phyloP scores from a whole-genome alignment of 2,888 invertebrate genomes.

The Norana najaformis region DNA sequence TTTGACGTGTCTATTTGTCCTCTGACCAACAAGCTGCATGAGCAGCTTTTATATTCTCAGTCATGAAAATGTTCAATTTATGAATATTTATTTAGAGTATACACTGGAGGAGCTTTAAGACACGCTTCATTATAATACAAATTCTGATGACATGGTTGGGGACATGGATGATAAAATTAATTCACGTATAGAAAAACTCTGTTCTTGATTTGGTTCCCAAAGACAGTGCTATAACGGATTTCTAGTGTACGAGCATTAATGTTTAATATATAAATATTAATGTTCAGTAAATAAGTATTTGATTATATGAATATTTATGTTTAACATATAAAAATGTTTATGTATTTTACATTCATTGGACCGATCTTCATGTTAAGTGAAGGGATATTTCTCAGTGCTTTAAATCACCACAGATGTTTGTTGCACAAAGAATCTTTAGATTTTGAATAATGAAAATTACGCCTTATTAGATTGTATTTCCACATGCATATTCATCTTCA shows the following conservation, averaged over 20 bases:
- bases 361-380: not conserved
- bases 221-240: not conserved
- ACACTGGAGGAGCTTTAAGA: not conserved
- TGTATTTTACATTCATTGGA: not conserved
- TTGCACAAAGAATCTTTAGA: not conserved
- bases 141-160: not conserved
- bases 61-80: not conserved
- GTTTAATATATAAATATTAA: not conserved
- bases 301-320: conserved; percentile 13
- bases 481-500: not conserved
- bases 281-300: not conserved
- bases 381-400: not conserved
- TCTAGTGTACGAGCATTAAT: not conserved
- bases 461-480: not conserved
- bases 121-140: not conserved
- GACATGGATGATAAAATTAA: too few species aligned
- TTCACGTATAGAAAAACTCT: too few species aligned
- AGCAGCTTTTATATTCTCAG: not conserved
- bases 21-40: not conserved
- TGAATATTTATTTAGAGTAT: not conserved
- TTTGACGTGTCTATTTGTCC: not conserved
- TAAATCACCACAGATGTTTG: not conserved
- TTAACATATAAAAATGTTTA: not conserved
- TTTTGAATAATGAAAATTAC: not conserved
- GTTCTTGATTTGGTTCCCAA: not conserved